Percentiles rank a stretch among this genome's conserved stretches.
These are phyloP conservation scores for Trichogramma pretiosum DNA, from an alignment of 1,140 invertebrate species.

Conservation along the genomic window DNA sequence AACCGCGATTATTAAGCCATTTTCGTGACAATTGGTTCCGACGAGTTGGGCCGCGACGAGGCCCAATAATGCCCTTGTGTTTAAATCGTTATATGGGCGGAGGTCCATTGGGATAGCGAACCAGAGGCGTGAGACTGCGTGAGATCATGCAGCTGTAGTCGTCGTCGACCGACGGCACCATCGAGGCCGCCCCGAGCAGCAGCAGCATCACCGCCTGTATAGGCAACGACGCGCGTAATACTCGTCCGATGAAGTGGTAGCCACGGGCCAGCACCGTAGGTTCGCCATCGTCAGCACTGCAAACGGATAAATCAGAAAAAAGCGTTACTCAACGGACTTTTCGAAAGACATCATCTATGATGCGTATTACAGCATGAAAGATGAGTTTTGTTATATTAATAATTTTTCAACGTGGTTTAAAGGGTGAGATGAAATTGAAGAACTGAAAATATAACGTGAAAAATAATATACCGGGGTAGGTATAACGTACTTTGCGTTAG, in stretches of 20 bases:
- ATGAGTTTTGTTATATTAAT: too few species aligned
- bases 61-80: too few species aligned
- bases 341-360: too few species aligned
- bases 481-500: constrained; percentile 39
- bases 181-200: constrained; percentile 75
- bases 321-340: too few species aligned
- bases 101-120: constrained; percentile 80
- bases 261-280: constrained; percentile 60
- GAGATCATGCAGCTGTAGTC: constrained; percentile 75
- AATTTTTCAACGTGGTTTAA: background rate
- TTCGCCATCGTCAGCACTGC: constrained; percentile 46
- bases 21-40: too few species aligned
- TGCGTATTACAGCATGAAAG: too few species aligned
- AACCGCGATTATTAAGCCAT: too few species aligned
- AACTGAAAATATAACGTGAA: background rate
- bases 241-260: constrained; percentile 75
- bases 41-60: too few species aligned
- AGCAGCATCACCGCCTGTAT: constrained; percentile 84
- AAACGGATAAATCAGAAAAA: constrained; percentile 27
- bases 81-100: constrained; percentile 79
- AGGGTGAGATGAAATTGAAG: background rate
- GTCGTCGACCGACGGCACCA: constrained; percentile 77
- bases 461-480: constrained; percentile 15
- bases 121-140: constrained; percentile 71
- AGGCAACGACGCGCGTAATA: constrained; percentile 79